A percentile compares a stretch with the other conserved stretches of the same genome.
phyloP scores from a whole-genome alignment of 53 echinoderm and acorn worm species.

The Temnopleurus reevesii region DNA sequence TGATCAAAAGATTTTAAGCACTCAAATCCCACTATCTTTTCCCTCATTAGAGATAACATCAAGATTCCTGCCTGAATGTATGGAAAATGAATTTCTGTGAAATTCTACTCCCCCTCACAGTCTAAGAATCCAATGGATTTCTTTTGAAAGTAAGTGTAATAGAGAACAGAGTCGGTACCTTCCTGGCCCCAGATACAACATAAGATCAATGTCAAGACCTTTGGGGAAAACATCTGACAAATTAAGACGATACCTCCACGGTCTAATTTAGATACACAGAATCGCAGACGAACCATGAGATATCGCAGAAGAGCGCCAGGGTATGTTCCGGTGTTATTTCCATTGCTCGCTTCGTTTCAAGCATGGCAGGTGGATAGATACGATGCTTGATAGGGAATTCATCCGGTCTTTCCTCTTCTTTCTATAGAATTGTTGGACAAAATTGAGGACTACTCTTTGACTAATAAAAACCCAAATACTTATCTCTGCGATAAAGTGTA shows the following conservation, averaged over 20 bases:
- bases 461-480: no score
- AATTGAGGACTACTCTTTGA: background rate
- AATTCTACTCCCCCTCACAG: no score
- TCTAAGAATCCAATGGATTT: no score
- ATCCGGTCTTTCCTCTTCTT: slow-evolving; percentile 1
- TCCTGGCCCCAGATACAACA: no score
- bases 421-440: background rate
- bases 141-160: no score
- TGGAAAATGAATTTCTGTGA: no score
- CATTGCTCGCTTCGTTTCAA: background rate
- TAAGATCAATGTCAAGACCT: slow-evolving; percentile 5
- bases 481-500: no score
- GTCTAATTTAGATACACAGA: background rate
- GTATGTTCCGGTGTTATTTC: background rate
- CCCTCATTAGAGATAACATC: no score
- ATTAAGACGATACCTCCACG: background rate
- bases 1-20: no score
- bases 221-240: background rate
- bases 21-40: no score
- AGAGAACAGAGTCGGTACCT: no score
- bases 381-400: background rate
- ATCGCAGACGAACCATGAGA: background rate
- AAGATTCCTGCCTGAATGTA: no score
- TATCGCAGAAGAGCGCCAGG: background rate
- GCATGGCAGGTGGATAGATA: background rate